Evolutionary conservation across 2,113 vertebrate genomes (phyloP), one percentile per base, ranked within the genome.

Genomic region (Anolis carolinensis): DNA sequence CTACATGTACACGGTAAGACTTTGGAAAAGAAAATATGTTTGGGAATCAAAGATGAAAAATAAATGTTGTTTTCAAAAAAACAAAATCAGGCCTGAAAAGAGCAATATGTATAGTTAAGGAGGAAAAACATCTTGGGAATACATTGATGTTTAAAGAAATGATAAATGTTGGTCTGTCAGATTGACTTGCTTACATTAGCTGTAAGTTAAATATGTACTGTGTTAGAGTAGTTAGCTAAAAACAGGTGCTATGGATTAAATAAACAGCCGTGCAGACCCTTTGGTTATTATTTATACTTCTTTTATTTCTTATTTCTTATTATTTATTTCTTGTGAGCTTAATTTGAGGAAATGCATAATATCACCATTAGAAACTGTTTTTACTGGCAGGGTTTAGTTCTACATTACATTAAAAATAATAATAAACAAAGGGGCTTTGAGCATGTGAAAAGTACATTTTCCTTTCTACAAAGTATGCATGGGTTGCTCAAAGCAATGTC

Each of bases 1-100:
- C 89, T n/a, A 78, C 52, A 89, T 91, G 63, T 59, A 79, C 80
- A 94, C 96, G 96, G 96, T 97, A 95, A 96, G 96, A 34, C 59
- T 88, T 89, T 71, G 50, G 92, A 48, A 83, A 91, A 84, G 82
- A 8, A 27, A 0, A 62, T 18, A 18, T 65, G 18, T 2, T 79
- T 80, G 55, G 23, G 30, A 67, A 88, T 79, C 50, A 13, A 87
- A 90, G 88, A 62, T 36, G 89, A 52, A 44, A 73, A 59, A 30
- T 78, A 86, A 23, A 78, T 11, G 27, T 84, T 87, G 65, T 62
- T 84, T 75, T 81, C 62, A 2, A 0, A 0, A 86, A 59, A 73
- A 80, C 79, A 75, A 86, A 93, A 89, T 72, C 86, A 86, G 88
- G 39, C 79, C 0, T 9, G 23, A 0, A 89, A 75, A 25, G 85